Evolutionary conservation across 23 tunicate genomes (phyloP).

Genomic region (Ciona savignyi): DNA sequence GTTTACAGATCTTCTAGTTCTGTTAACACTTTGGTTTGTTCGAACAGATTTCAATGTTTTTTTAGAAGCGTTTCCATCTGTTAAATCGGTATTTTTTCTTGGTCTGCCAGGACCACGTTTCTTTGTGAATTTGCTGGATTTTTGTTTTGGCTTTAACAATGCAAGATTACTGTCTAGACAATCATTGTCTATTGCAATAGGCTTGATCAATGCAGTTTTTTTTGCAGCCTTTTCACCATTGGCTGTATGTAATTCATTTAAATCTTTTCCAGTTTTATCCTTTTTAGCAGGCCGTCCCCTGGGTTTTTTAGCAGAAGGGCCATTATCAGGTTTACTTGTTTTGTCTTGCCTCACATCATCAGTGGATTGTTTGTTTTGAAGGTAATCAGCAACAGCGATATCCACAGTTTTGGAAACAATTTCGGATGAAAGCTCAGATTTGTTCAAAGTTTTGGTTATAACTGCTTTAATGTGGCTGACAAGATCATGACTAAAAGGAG

Average conservation of each 20-base stretch:
- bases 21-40: neutral
- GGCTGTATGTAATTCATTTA: neutral
- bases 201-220: too few relatives aligned
- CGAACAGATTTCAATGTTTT: neutral
- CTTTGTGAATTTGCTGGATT: neutral
- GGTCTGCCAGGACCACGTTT: slow-evolving; percentile 84
- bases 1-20: neutral
- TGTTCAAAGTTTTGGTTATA: slow-evolving; percentile 38
- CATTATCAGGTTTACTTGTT: neutral
- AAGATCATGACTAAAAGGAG: slow-evolving; percentile 26
- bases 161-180: neutral
- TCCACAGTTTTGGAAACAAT: slow-evolving; percentile 71
- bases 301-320: neutral
- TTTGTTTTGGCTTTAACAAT: neutral
- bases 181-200: too few relatives aligned
- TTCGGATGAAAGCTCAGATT: slow-evolving; percentile 28
- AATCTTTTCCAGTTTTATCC: neutral
- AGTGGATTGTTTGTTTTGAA: slow-evolving; percentile 3
- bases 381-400: slow-evolving; percentile 68
- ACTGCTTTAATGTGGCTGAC: slow-evolving; percentile 76
- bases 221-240: neutral
- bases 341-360: neutral
- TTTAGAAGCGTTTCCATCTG: neutral
- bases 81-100: slow-evolving; percentile 27
- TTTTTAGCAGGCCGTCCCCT: slow-evolving; percentile 32